These are phyloP conservation scores for Magallana angulata DNA, from an alignment of 1,140 invertebrate genomes.

Conservation along the genomic window DNA sequence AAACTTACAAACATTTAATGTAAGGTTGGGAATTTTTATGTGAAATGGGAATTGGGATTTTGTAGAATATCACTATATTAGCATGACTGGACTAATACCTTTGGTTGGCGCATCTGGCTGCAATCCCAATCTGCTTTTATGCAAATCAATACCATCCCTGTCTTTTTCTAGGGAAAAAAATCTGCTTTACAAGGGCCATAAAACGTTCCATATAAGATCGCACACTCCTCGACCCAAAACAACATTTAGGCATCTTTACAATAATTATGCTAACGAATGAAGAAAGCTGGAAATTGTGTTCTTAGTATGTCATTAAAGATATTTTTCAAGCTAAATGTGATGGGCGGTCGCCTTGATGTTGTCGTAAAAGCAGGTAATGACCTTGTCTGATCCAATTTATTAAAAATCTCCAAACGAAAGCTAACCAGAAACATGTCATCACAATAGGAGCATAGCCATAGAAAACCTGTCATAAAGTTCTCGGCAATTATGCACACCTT, in stretches of 20 bases:
- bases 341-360: not conserved
- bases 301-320: not conserved
- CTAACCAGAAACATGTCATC: not conserved
- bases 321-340: not conserved
- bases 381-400: conserved; percentile 13
- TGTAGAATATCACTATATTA: not conserved
- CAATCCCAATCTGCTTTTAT: not conserved
- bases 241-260: not conserved
- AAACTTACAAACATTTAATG: not conserved
- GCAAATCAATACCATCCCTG: conserved; percentile 10
- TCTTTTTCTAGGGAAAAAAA: not conserved
- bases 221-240: not conserved
- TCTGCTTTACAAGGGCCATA: not conserved
- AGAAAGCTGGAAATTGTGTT: not conserved
- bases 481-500: not conserved
- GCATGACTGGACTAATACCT: conserved; percentile 4
- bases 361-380: not conserved
- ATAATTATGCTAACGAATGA: conserved; percentile 29
- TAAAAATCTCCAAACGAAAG: not conserved
- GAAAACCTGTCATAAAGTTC: not conserved
- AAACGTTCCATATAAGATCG: not conserved
- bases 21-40: not conserved
- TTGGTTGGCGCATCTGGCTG: not conserved
- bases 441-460: not conserved
- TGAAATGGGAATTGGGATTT: not conserved